phyloP scores from a whole-genome alignment of 2,888 invertebrate genomes.

The Cataglyphis albicans region DNA sequence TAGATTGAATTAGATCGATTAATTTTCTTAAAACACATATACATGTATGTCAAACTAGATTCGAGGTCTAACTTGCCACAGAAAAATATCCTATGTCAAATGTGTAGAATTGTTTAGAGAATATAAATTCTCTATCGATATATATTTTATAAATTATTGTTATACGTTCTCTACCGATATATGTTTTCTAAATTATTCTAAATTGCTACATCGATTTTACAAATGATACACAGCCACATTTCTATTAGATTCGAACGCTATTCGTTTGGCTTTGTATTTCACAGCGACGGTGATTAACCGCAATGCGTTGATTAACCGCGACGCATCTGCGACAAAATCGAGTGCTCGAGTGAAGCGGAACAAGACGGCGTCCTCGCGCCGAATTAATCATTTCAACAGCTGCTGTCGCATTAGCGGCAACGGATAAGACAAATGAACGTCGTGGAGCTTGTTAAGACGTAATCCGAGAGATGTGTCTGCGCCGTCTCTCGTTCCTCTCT shows the following conservation, averaged over 20 bases:
- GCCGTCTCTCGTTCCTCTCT: slow-evolving; percentile 74
- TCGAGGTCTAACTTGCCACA: neutral
- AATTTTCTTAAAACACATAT: neutral
- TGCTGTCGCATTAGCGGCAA: slow-evolving; percentile 85
- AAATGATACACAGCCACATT: neutral
- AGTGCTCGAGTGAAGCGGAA: slow-evolving; percentile 58
- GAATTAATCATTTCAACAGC: slow-evolving; percentile 86
- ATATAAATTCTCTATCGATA: neutral
- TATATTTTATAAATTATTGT: neutral
- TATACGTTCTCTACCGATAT: neutral
- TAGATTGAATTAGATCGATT: slow-evolving; percentile 10
- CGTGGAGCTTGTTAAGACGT: slow-evolving; percentile 85
- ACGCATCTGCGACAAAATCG: slow-evolving; percentile 55
- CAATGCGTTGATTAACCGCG: slow-evolving; percentile 72
- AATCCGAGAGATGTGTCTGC: slow-evolving; percentile 84
- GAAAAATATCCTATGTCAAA: neutral
- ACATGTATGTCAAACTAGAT: neutral
- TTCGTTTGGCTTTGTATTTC: slow-evolving; percentile 46
- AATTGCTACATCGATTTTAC: neutral
- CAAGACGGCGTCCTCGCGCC: slow-evolving; percentile 72
- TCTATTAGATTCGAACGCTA: neutral
- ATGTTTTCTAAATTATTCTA: neutral
- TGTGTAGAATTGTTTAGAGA: no score
- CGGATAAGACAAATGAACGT: slow-evolving; percentile 86
- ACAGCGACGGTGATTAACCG: slow-evolving; percentile 64